Conservation (phyloP, 2,797 vertebrate species). For the Petrocephalus sullivani region DNA sequence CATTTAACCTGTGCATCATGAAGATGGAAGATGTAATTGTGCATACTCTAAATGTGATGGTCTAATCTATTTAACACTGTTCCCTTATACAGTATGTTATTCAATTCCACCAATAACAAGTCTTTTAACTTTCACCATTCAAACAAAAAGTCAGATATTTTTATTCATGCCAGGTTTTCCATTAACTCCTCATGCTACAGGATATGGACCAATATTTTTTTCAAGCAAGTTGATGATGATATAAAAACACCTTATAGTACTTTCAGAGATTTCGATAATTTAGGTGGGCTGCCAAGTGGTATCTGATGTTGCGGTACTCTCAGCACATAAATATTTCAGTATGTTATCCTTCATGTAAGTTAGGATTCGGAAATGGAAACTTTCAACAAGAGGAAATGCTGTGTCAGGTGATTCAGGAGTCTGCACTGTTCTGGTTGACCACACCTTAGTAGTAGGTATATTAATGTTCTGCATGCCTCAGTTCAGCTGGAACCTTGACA, state of each 20-base stretch:
- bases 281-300: not conserved
- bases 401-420: not conserved
- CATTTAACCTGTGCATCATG: not conserved
- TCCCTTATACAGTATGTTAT: not conserved
- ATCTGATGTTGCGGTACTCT: not conserved
- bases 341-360: not conserved
- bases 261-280: not conserved
- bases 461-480: not conserved
- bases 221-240: not conserved
- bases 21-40: slow-evolving; percentile 9
- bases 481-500: not conserved
- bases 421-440: not conserved
- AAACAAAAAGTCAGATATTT: not conserved
- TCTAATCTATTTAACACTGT: slow-evolving; percentile 14
- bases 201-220: not conserved
- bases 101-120: not conserved
- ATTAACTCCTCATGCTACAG: not conserved
- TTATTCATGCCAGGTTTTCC: not conserved
- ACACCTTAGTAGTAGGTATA: not conserved
- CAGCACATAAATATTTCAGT: not conserved
- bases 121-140: not conserved
- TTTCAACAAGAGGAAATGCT: not conserved
- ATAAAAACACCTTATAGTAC: not conserved
- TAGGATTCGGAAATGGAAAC: not conserved
- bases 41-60: not conserved